Conservation (phyloP, 2,888 invertebrate species). For the Ophion costatus region DNA sequence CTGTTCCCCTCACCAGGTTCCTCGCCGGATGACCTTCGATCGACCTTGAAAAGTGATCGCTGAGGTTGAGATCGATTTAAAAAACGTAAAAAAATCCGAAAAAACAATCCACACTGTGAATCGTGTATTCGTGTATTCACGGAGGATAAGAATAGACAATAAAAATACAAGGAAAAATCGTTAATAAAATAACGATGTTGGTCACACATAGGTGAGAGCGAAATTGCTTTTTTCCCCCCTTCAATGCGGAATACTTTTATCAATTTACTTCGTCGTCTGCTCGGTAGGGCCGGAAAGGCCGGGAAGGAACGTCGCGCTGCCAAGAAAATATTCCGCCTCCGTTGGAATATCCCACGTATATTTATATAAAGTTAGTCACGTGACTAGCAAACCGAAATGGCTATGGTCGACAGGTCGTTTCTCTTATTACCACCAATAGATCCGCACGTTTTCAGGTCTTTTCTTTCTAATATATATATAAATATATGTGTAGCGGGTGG, state of each 20-base stretch:
- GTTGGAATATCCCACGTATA: constrained; percentile 29
- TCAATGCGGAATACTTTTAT: neutral
- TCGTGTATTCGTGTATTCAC: neutral
- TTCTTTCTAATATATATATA: neutral
- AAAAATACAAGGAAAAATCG: neutral
- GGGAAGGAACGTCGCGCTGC: neutral
- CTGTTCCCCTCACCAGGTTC: neutral
- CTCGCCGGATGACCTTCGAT: neutral
- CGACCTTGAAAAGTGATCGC: neutral
- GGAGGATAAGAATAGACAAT: neutral
- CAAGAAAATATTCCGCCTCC: constrained; percentile 8
- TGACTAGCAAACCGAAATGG: constrained; percentile 42
- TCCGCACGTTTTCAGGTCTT: constrained; percentile 30
- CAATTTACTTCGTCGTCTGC: neutral
- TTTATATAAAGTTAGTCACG: constrained; percentile 3
- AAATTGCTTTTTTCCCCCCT: neutral
- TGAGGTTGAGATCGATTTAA: neutral
- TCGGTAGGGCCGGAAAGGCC: neutral
- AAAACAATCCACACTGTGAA: neutral
- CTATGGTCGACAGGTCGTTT: constrained; percentile 43
- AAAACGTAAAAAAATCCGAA: no score
- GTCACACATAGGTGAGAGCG: no score
- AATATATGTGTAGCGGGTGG: constrained; percentile 1
- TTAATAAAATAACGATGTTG: neutral
- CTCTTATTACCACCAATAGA: constrained; percentile 53